These are phyloP conservation scores for Diadumene lineata DNA, from an alignment of 92 coral and sea anemone genomes.

Conservation along the genomic window DNA sequence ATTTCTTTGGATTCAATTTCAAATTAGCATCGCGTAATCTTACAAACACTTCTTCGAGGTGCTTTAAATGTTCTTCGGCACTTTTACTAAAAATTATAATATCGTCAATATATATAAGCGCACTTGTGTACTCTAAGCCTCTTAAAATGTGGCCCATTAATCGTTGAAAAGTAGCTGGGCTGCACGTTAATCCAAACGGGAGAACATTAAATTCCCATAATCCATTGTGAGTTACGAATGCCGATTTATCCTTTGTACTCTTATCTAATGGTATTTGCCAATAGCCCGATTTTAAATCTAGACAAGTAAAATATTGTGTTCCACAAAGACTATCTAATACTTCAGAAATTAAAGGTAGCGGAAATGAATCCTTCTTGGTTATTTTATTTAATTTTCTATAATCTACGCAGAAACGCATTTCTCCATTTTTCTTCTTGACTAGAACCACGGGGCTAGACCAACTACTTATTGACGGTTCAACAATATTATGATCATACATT, in stretches of 20 bases:
- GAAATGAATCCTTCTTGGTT: slow-evolving; percentile 39
- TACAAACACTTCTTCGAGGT: slow-evolving; percentile 45
- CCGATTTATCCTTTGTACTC: slow-evolving; percentile 32
- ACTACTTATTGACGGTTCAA: slow-evolving; percentile 35
- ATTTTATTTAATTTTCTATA: slow-evolving; percentile 36
- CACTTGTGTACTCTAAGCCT: slow-evolving; percentile 36
- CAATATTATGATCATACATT: slow-evolving; percentile 31
- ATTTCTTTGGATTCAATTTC: slow-evolving; percentile 57
- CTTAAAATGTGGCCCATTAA: slow-evolving; percentile 39
- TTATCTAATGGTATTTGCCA: slow-evolving; percentile 48
- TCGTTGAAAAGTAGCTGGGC: slow-evolving; percentile 41
- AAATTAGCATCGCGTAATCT: slow-evolving; percentile 50
- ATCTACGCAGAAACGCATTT: slow-evolving; percentile 45
- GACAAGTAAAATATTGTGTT: slow-evolving; percentile 31
- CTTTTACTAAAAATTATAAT: slow-evolving; percentile 29
- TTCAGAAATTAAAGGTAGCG: slow-evolving; percentile 36
- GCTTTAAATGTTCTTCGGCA: slow-evolving; percentile 30
- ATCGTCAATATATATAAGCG: slow-evolving; percentile 39
- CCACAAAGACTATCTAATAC: slow-evolving; percentile 31
- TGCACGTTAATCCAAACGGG: slow-evolving; percentile 39
- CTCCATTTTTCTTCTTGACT: slow-evolving; percentile 42
- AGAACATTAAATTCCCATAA: slow-evolving; percentile 37
- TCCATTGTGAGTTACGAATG: slow-evolving; percentile 41
- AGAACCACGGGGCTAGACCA: slow-evolving; percentile 54
- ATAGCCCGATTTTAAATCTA: slow-evolving; percentile 42